Evolutionary conservation across 2,113 vertebrate genomes (phyloP).

Genomic region (Porphyrio hochstetteri): DNA sequence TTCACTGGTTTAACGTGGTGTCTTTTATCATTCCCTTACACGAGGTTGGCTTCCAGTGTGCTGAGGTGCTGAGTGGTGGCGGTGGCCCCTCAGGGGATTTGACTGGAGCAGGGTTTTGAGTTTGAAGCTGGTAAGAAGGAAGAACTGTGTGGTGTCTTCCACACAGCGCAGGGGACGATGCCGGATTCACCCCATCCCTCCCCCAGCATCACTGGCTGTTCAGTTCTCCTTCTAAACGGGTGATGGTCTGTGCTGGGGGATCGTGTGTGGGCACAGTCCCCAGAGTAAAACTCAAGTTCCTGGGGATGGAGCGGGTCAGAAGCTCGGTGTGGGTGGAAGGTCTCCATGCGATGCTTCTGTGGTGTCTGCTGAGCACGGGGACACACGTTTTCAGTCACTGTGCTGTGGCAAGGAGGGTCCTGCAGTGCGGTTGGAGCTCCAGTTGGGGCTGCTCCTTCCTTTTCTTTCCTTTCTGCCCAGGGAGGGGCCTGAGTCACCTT

Average conservation of each 20-base stretch:
- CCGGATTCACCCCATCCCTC: too few relatives aligned
- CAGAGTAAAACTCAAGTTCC: too few relatives aligned
- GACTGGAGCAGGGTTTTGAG: background rate
- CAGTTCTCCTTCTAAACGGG: too few relatives aligned
- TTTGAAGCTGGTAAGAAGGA: background rate
- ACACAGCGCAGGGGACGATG: background rate
- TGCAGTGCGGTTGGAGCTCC: accelerated
- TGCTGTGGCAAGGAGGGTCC: background rate
- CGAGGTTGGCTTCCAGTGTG: background rate
- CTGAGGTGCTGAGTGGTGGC: accelerated
- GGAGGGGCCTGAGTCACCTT: too few relatives aligned
- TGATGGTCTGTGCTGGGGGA: too few relatives aligned
- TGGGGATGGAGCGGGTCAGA: too few relatives aligned
- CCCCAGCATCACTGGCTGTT: too few relatives aligned
- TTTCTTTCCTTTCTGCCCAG: background rate
- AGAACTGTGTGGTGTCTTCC: background rate
- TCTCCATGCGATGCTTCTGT: too few relatives aligned
- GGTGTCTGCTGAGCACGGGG: too few relatives aligned
- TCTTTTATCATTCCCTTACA: too few relatives aligned
- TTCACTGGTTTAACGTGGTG: background rate
- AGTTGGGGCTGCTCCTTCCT: background rate
- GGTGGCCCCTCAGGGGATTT: background rate
- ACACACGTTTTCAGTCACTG: accelerated
- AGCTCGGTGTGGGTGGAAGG: too few relatives aligned
- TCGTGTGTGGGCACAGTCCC: too few relatives aligned